Percentiles rank a stretch among this genome's conserved stretches.
Evolutionary conservation across 2,113 vertebrate genomes (phyloP).

Genomic region (Panthera uncia): DNA sequence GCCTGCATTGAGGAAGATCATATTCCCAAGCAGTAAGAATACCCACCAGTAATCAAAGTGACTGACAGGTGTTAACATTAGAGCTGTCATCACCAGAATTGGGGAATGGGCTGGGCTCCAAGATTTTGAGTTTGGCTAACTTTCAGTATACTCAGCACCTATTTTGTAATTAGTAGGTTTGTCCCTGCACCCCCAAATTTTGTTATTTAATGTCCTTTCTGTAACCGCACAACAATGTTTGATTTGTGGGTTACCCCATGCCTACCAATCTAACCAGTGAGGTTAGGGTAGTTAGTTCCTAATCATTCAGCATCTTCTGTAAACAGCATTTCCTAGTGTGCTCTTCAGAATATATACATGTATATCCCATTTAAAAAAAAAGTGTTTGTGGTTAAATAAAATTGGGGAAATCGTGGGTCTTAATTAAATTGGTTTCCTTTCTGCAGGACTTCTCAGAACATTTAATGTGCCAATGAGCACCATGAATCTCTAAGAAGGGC

Average conservation of each 20-base stretch:
- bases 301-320: conserved; percentile 26
- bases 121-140: conserved; percentile 24
- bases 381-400: conserved; percentile 14
- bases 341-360: not conserved
- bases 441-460: conserved; percentile 36
- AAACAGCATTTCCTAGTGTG: conserved; percentile 32
- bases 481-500: conserved; percentile 1
- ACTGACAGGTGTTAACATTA: conserved; percentile 57
- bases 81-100: not conserved
- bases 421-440: conserved; percentile 37
- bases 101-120: conserved; percentile 29
- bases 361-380: not conserved
- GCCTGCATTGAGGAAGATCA: not conserved
- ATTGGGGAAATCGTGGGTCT: not conserved
- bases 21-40: conserved; percentile 26
- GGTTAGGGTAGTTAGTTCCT: not conserved
- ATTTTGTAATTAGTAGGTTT: conserved; percentile 43
- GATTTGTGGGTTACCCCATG: not conserved
- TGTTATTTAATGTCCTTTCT: not conserved
- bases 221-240: conserved; percentile 29
- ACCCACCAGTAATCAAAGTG: conserved; percentile 49
- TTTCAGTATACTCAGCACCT: conserved; percentile 24
- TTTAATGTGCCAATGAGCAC: not conserved
- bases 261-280: conserved; percentile 45
- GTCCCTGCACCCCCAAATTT: not conserved